Base-by-base conservation (phyloP, 1,140 invertebrate species). In the Meteorus sp. region DNA sequence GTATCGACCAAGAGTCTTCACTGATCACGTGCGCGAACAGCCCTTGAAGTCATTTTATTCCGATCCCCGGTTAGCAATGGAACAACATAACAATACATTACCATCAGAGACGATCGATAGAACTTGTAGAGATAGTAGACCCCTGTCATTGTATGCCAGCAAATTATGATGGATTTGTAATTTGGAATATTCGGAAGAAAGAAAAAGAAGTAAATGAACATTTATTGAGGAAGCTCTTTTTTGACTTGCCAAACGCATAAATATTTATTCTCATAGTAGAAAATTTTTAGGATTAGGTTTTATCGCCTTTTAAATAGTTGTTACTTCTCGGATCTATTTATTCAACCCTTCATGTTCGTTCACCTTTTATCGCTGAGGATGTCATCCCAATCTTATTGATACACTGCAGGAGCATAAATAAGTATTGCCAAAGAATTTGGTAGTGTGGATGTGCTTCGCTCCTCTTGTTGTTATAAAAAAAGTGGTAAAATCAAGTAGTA, bases 41-140 rank as follows among this genome's bases (percentile, higher is more conserved):
- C 67, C 72, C 0, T 59, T 77, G 13, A 66, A 74, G 31, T 73
- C 75, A 1, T 77, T 70, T 59, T 69, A 77, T 25, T 77, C 75
- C 9, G 75, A 77, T 58, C 75, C 75, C 11, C 68, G 71, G 61
- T 59, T 77, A 27, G 69, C 72, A 22, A 51, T 67, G 7, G 72
- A 74, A 19, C 67, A 71, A 55, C 59, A 70, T 9, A 60, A 41
- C 53, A n/a, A 68, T 56, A 53, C 15, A 37, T 11, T 13, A 37
- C 2, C 17, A 9, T 20, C 17, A 22, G 11, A 19, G 7, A 35
- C 17, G 11, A 64, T 66, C 33, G 54, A 52, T 17, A 61, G 44
- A 27, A 51, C 61, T 19, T 68, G 65, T 31, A 66, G 72, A 59
- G 71, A 75, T 19, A 70, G 66, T 19, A 68, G 75, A 60, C 75